Base-by-base conservation (phyloP, 23 tunicate species). In the Diplosoma virens region DNA sequence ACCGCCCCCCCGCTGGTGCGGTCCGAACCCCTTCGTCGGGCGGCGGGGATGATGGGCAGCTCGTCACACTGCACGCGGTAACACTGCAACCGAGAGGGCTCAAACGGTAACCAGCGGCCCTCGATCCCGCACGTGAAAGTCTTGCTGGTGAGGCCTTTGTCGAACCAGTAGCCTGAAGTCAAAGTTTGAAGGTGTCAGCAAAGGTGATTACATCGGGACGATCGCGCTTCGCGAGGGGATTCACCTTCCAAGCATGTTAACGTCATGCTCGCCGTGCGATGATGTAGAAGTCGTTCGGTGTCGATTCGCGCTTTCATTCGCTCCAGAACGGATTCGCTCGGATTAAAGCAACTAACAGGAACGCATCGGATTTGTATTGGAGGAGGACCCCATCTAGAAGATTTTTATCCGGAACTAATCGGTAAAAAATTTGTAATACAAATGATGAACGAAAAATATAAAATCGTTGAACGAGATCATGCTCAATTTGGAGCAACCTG, bases 111-210 rank as follows among this genome's bases (percentile, higher is more conserved):
- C 96, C 96, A 89, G 31, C 31, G 3, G n/a, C 96, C 96, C 48
- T 54, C 29, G 21, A 34, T 29, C 31, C 56, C 75, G 56, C 96
- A 89, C n/a, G 54, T 60, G 25, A 89, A 78, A 22, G 27, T 46
- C 14, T 29, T 76, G 0, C 35, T 21, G 30, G 30, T 47, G 6
- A 47, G 11, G 17, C 79, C 88, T 48, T 71, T 68, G 48, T 89
- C 96, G 36, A 89, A 71, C 96, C 96, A 89, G 21, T 68, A 78
- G 6, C 96, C 96, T 89, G 76, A 45, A 73, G 28, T 33, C 21
- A 56, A 56, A 20, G 20, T 55, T n/a, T n/a, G n/a, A n/a, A n/a
- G n/a, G n/a, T n/a, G n/a, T n/a, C n/a, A n/a, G n/a, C n/a, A n/a
- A n/a, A n/a, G n/a, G n/a, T n/a, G n/a, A n/a, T n/a, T n/a, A n/a